A percentile compares a stretch with the other conserved stretches of the same genome.
phyloP scores from a whole-genome alignment of 2,888 invertebrate species.

The Agriopis aurantiaria region DNA sequence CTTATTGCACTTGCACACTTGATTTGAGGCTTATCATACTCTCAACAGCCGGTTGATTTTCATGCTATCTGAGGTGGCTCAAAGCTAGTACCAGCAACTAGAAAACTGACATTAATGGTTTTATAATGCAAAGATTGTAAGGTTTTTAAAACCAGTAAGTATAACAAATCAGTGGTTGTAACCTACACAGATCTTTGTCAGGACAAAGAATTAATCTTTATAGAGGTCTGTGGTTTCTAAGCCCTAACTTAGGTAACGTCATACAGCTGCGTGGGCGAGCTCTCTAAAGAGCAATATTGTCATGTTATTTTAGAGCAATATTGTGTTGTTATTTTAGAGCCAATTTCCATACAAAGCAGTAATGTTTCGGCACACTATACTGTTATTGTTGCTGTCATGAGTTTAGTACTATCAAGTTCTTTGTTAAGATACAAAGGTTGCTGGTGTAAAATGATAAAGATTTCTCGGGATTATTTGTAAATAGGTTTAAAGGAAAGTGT shows the following conservation, averaged over 20 bases:
- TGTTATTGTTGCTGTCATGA: conserved; percentile 8
- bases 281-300: conserved; percentile 8
- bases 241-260: not conserved
- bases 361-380: conserved; percentile 15
- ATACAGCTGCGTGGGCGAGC: conserved; percentile 9
- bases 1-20: no score
- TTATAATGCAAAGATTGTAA: no score
- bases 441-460: not conserved
- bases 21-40: no score
- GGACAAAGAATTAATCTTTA: no score
- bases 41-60: no score
- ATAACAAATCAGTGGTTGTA: no score
- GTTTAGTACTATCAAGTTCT: conserved; percentile 3
- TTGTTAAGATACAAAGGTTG: conserved; percentile 8
- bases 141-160: no score
- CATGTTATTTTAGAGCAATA: conserved; percentile 4
- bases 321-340: conserved; percentile 6
- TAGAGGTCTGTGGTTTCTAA: not conserved
- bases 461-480: not conserved
- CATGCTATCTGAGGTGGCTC: no score
- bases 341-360: conserved; percentile 25
- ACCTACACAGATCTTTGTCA: no score
- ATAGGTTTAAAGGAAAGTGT: no score
- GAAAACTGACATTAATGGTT: no score
- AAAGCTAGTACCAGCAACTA: no score